phyloP scores from a whole-genome alignment of 2,113 vertebrate species.

The Bettongia penicillata region DNA sequence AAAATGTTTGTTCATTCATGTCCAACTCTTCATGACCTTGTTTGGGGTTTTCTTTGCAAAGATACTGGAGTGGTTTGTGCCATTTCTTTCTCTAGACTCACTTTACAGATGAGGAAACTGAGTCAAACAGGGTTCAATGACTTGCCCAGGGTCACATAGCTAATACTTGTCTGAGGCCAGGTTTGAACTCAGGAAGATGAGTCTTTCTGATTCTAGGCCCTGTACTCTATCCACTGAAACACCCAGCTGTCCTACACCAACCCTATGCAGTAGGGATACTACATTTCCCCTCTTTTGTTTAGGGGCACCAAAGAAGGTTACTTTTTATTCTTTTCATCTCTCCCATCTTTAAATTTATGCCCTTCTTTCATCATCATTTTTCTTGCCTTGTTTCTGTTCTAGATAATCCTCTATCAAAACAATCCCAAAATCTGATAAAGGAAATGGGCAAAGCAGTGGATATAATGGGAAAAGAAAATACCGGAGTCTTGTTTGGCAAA shows the following conservation, averaged over 20 bases:
- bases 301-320: neutral
- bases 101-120: neutral
- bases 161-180: neutral
- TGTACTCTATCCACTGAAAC: neutral
- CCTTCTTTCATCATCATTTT: neutral
- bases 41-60: neutral
- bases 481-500: constrained; percentile 86
- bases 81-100: neutral
- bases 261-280: neutral
- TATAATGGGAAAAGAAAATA: constrained; percentile 87
- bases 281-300: neutral
- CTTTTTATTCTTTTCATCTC: neutral
- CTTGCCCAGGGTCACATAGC: neutral
- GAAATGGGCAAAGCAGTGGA: constrained; percentile 88
- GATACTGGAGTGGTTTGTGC: neutral
- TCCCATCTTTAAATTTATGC: neutral
- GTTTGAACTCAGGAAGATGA: neutral
- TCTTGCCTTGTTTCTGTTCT: constrained; percentile 51
- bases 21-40: neutral
- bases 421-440: constrained; percentile 82
- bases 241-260: neutral
- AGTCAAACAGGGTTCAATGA: neutral
- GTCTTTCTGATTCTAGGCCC: neutral
- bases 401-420: constrained; percentile 87
- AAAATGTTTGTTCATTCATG: too few species aligned